These are phyloP conservation scores for Microcebus jonahi DNA, from an alignment of 2,113 vertebrate genomes.

Conservation along the genomic window DNA sequence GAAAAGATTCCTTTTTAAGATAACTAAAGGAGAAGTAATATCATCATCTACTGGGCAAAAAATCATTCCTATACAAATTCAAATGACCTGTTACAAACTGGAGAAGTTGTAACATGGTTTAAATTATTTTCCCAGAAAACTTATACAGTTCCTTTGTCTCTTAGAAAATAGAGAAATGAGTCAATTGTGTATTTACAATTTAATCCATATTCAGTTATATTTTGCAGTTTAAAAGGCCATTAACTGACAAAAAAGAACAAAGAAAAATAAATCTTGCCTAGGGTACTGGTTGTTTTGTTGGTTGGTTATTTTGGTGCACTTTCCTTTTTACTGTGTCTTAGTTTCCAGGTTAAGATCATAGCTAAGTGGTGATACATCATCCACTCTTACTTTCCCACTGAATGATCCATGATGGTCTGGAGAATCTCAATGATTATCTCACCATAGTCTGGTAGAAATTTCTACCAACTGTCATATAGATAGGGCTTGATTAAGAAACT, in stretches of 20 bases:
- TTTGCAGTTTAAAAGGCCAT: neutral
- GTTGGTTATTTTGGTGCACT: neutral
- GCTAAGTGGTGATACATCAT: neutral
- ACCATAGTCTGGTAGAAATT: neutral
- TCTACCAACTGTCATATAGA: neutral
- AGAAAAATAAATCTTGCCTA: neutral
- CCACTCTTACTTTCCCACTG: neutral
- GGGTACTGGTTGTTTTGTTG: neutral
- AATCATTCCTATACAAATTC: neutral
- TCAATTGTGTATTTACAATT: neutral
- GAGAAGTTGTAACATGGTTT: neutral
- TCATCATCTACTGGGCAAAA: neutral
- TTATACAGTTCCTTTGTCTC: neutral
- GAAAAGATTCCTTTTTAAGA: neutral
- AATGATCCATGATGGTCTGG: neutral
- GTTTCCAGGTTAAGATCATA: neutral
- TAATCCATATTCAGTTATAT: neutral
- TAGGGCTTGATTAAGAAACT: neutral
- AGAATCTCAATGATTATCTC: neutral
- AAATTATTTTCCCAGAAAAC: neutral
- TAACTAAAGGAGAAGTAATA: neutral
- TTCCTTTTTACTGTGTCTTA: neutral
- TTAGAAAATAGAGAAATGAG: neutral
- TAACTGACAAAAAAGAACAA: neutral
- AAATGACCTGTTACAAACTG: neutral